phyloP scores from a whole-genome alignment of 2,888 invertebrate species.

The Lypha dubia region DNA sequence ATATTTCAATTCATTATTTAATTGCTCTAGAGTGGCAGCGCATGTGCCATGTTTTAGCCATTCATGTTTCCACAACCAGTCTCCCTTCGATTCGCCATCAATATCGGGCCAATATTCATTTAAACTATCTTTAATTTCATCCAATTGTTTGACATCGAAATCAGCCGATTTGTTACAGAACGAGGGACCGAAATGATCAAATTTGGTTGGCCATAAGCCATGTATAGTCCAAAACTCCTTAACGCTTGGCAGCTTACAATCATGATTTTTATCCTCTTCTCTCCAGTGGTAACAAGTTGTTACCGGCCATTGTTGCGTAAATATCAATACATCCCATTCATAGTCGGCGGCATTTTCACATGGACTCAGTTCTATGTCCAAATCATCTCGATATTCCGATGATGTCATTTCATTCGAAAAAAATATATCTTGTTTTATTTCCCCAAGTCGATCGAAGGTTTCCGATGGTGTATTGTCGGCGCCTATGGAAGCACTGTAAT shows the following conservation, averaged over 20 bases:
- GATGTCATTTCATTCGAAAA: conserved; percentile 74
- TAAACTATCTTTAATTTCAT: conserved; percentile 85
- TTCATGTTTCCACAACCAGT: conserved; percentile 91
- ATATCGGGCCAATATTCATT: conserved; percentile 89
- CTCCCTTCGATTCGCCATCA: conserved; percentile 83
- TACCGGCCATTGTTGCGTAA: conserved; percentile 92
- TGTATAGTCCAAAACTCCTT: conserved; percentile 90
- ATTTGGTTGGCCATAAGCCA: conserved; percentile 92
- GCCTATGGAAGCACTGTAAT: conserved; percentile 64
- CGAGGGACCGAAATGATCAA: conserved; percentile 87
- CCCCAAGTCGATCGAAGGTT: conserved; percentile 38
- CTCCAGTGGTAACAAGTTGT: conserved; percentile 90
- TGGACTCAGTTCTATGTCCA: conserved; percentile 58
- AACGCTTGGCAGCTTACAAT: conserved; percentile 86
- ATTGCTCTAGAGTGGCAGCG: conserved; percentile 85
- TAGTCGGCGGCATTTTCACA: conserved; percentile 74
- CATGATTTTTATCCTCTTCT: conserved; percentile 85
- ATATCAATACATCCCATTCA: conserved; percentile 90
- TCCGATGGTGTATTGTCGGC: conserved; percentile 49
- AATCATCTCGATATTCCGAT: conserved; percentile 74
- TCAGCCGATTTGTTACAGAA: conserved; percentile 89
- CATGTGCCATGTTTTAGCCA: conserved; percentile 94
- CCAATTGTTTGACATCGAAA: conserved; percentile 87
- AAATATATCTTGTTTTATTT: conserved; percentile 67
- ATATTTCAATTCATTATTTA: conserved; percentile 88